Conservation (phyloP, 1,140 invertebrate species). For the Drosophila ercepeae region DNA sequence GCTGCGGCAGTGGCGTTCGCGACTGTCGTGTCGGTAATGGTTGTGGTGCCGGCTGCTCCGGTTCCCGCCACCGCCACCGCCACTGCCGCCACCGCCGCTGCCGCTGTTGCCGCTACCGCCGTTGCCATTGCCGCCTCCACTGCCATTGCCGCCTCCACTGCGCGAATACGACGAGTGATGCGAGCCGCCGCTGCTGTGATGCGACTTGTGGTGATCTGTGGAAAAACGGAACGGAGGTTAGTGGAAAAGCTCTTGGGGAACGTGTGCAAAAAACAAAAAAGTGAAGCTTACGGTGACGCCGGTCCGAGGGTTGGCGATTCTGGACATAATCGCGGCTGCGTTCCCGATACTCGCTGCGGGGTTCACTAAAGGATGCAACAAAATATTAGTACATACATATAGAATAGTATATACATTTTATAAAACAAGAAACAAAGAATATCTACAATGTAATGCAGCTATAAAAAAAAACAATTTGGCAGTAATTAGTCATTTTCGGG, state of each 20-base stretch:
- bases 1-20: conserved; percentile 68
- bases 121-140: no score
- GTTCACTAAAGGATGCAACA: conserved; percentile 48
- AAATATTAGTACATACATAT: background rate
- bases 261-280: conserved; percentile 12
- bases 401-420: no score
- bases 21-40: conserved; percentile 71
- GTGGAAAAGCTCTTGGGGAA: background rate
- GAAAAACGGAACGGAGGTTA: background rate
- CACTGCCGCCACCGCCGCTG: conserved; percentile 16
- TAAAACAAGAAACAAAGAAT: background rate
- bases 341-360: conserved; percentile 73
- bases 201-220: conserved; percentile 77
- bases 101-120: no score
- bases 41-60: conserved; percentile 46
- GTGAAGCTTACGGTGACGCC: conserved; percentile 66
- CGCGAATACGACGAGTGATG: conserved; percentile 77
- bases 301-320: conserved; percentile 70
- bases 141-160: conserved; percentile 38
- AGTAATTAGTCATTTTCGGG: background rate
- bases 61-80: conserved; percentile 44
- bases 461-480: background rate
- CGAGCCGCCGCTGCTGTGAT: conserved; percentile 51
- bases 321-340: conserved; percentile 67
- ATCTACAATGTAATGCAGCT: background rate